Evolutionary conservation across 1,140 invertebrate species (phyloP), one percentile per base, ranked within the genome.

Genomic region (Drosophila fuyamai): DNA sequence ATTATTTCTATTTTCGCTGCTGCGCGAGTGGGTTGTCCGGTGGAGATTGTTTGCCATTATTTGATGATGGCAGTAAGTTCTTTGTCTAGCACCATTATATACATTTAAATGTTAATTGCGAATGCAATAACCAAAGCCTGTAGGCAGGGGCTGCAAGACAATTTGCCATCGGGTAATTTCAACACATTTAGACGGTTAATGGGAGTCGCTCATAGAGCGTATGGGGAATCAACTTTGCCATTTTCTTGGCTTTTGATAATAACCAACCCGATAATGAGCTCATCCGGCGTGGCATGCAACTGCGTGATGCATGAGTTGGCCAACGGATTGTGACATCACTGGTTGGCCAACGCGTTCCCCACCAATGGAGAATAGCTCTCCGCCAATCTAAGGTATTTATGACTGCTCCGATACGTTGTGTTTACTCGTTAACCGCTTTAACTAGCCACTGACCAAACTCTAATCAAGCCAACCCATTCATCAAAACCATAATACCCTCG

Each of bases 51-150:
- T 82, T 77, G 79, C 76, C 80, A 89, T 88, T 89, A 88, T 86
- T 72, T 88, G 54, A 60, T 79, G 71, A 79, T 83, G 76, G 50
- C 55, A 66, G 53, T 48, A 50, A n/a, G 63, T 79, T 89, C 73
- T 83, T 58, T 71, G 62, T 77, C 57, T 63, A 59, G 38, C 84
- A 58, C 63, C 53, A 82, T 82, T 86, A 88, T 80, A 44, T 68
- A 75, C 66, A 76, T 76, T 76, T 79, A 78, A 81, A 81, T 86
- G 82, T 79, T 86, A 86, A 86, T 86, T 86, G 75, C 75, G 62
- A 83, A 70, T 53, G 60, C 72, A 76, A 56, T 55, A 50, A 50
- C 35, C 48, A 48, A 16, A 72, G 72, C 43, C 43, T 47, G 56
- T 70, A 61, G 48, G 74, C 40, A 73, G 79, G 18, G 36, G 46